phyloP scores from a whole-genome alignment of 2,113 vertebrate species.

The Nothoprocta perdicaria region DNA sequence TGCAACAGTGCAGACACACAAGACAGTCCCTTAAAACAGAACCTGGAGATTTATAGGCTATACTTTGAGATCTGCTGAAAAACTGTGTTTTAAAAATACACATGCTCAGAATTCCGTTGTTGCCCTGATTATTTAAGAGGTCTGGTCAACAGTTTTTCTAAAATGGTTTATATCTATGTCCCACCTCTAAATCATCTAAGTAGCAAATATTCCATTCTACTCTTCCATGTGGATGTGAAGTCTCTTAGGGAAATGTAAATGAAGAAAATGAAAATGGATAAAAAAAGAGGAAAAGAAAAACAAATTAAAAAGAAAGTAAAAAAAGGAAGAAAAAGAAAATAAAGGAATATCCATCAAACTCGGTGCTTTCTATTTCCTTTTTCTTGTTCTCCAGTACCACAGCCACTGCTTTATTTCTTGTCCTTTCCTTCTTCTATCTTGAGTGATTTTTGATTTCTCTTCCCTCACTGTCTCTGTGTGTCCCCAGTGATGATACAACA shows the following conservation, averaged over 20 bases:
- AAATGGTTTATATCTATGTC: background rate
- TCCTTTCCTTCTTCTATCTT: background rate
- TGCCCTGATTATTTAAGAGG: background rate
- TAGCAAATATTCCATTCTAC: background rate
- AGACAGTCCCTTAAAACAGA: background rate
- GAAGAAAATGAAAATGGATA: background rate
- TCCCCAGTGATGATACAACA: background rate
- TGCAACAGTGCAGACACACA: background rate
- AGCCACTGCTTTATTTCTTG: background rate
- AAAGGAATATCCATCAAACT: background rate
- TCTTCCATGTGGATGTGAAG: background rate
- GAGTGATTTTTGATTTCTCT: background rate
- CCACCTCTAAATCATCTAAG: background rate
- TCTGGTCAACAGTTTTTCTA: background rate
- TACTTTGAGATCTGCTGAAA: background rate
- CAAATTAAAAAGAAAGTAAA: background rate
- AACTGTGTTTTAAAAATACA: background rate
- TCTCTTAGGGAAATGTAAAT: background rate
- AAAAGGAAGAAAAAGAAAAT: background rate
- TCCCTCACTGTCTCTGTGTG: background rate
- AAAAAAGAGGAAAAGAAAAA: background rate
- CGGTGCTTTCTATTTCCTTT: background rate
- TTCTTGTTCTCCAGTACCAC: background rate
- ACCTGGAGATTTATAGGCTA: background rate
- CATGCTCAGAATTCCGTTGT: background rate